Percentiles rank a stretch among this genome's conserved stretches.
Conservation (phyloP, 2,888 invertebrate species). For the Dorcus parallelipipedus region DNA sequence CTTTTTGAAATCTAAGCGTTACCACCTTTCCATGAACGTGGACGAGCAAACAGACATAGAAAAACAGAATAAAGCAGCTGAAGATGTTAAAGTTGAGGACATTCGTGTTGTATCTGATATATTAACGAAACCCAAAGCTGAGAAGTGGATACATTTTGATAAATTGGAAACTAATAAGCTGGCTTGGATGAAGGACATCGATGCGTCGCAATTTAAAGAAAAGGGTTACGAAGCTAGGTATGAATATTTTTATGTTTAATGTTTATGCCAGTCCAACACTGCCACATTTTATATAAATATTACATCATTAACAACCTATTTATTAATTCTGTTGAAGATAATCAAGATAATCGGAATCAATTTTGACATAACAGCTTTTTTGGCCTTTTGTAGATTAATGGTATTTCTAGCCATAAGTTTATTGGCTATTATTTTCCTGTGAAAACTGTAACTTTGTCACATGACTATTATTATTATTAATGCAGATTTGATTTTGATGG, state of each 20-base stretch:
- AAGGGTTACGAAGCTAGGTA: constrained; percentile 69
- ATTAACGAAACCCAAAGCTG: constrained; percentile 57
- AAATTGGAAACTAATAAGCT: constrained; percentile 82
- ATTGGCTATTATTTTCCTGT: neutral
- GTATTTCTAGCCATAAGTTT: too few relatives aligned
- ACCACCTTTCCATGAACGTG: constrained; percentile 19
- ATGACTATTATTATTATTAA: constrained; percentile 4
- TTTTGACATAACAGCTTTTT: too few relatives aligned
- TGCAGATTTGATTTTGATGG: constrained; percentile 77
- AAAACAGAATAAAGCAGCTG: constrained; percentile 42
- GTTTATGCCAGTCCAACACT: too few relatives aligned
- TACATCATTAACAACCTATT: too few relatives aligned
- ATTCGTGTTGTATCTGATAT: constrained; percentile 55
- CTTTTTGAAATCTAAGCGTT: constrained; percentile 57
- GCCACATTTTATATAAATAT: too few relatives aligned
- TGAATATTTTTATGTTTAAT: neutral
- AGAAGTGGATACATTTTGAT: constrained; percentile 83
- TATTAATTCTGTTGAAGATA: too few relatives aligned
- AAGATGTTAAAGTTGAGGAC: constrained; percentile 35
- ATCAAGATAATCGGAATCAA: too few relatives aligned
- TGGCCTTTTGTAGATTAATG: too few relatives aligned
- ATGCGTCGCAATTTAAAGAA: constrained; percentile 55
- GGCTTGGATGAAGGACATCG: constrained; percentile 78
- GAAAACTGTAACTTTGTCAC: neutral
- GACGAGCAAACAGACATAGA: constrained; percentile 32